Percentiles rank a stretch among this genome's conserved stretches.
These are phyloP conservation scores for Ptyas mucosa DNA, from an alignment of 2,113 vertebrate genomes.

Conservation along the genomic window DNA sequence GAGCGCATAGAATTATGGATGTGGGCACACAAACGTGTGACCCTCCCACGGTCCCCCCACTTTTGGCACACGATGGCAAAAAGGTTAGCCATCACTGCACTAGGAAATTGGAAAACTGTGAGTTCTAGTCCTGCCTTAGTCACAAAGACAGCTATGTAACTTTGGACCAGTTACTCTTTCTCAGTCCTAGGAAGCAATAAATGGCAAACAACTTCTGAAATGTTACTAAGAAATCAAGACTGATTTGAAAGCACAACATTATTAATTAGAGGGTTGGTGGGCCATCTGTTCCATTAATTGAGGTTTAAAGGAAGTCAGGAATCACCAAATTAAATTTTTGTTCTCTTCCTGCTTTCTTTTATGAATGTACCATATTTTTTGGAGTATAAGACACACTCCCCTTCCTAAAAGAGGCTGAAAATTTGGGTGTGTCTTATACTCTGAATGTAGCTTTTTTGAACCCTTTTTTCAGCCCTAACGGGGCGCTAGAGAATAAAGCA, in stretches of 20 bases:
- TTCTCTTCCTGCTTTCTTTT: background rate
- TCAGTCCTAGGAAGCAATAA: background rate
- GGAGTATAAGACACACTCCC: too few species aligned
- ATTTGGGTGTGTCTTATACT: too few species aligned
- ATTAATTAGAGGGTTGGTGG: background rate
- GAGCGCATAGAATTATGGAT: too few species aligned
- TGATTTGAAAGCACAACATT: background rate
- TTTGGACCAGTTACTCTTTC: background rate
- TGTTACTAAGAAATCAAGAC: background rate
- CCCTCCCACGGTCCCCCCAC: too few species aligned
- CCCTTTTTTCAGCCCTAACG: too few species aligned
- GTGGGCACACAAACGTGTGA: too few species aligned
- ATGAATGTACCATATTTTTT: background rate
- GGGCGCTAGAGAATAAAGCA: too few species aligned
- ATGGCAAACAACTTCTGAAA: background rate
- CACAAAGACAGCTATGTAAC: background rate
- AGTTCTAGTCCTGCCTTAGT: background rate
- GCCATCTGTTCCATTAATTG: background rate
- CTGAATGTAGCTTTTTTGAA: too few species aligned
- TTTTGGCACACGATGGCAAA: too few species aligned
- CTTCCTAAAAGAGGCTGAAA: too few species aligned
- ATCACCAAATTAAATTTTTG: background rate
- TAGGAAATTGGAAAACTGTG: background rate
- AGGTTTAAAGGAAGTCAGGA: background rate
- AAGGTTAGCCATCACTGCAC: too few species aligned